A percentile compares a stretch with the other conserved stretches of the same genome.
These are phyloP conservation scores for Pavo muticus DNA, from an alignment of 2,113 vertebrate genomes.

Conservation along the genomic window DNA sequence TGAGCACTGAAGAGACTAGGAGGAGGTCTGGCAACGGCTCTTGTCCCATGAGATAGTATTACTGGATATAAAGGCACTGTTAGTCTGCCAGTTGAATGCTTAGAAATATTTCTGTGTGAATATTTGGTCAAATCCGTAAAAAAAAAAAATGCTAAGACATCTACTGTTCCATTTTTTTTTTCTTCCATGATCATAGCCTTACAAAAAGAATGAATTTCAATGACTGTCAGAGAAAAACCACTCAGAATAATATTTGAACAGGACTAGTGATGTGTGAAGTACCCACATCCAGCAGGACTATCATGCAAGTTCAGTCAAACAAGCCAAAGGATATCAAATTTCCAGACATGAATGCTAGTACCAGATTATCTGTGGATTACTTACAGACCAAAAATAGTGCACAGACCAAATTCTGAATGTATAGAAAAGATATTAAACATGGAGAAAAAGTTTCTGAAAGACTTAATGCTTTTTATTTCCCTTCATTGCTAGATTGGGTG, in stretches of 20 bases:
- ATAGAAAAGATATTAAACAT: neutral
- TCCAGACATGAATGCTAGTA: neutral
- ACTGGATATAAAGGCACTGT: neutral
- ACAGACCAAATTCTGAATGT: neutral
- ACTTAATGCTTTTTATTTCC: neutral
- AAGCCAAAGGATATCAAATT: neutral
- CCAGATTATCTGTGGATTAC: neutral
- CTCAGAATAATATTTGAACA: neutral
- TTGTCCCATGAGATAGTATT: neutral
- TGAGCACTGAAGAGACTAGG: slow-evolving; percentile 3
- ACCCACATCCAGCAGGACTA: neutral
- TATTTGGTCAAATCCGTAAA: neutral
- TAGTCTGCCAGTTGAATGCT: neutral
- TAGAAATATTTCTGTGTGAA: neutral
- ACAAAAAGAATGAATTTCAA: neutral
- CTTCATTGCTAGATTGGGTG: neutral
- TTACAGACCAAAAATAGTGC: neutral
- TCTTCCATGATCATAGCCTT: neutral
- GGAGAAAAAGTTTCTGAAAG: neutral
- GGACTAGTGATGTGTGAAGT: neutral
- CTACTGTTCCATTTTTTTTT: neutral
- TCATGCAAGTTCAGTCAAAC: neutral
- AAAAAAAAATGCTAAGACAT: neutral
- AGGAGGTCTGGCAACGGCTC: neutral
- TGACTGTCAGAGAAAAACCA: neutral